Percentiles rank a stretch among this genome's conserved stretches.
Conservation (phyloP, 2,888 invertebrate genomes). For the Conchocele bisecta region DNA sequence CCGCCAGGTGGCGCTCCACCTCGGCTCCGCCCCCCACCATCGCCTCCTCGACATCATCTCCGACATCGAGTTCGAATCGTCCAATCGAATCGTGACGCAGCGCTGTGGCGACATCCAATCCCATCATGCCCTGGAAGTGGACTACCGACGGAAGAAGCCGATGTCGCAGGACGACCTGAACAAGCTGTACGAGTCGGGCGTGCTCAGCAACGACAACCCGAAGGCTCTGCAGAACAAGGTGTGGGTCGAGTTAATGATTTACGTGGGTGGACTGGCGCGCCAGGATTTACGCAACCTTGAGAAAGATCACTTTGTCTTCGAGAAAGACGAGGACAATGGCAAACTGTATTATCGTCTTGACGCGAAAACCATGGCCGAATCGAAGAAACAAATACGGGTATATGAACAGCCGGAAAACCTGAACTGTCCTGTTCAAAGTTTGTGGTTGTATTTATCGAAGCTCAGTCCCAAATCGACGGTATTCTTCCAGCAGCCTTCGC, state of each 20-base stretch:
- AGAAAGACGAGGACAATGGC: constrained; percentile 31
- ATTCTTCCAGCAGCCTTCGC: constrained; percentile 51
- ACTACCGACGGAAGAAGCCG: constrained; percentile 13
- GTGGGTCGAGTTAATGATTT: constrained; percentile 54
- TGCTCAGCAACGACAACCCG: constrained; percentile 34
- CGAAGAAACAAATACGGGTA: constrained; percentile 37
- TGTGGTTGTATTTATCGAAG: constrained; percentile 45
- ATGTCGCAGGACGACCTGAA: constrained; percentile 43
- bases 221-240: constrained; percentile 52
- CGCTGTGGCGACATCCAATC: neutral
- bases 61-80: constrained; percentile 37
- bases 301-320: constrained; percentile 45
- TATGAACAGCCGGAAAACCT: constrained; percentile 53
- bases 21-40: constrained; percentile 30
- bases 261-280: constrained; percentile 53
- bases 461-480: constrained; percentile 41
- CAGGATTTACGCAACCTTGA: constrained; percentile 42
- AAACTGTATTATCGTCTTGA: constrained; percentile 42
- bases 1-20: constrained; percentile 30
- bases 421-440: constrained; percentile 48
- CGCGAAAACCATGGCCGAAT: constrained; percentile 32
- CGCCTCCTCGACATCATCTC: constrained; percentile 33
- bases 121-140: neutral
- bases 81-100: constrained; percentile 16
- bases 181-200: constrained; percentile 38